These are phyloP conservation scores for Zootoca vivipara DNA, from an alignment of 2,113 vertebrate genomes.

Conservation along the genomic window DNA sequence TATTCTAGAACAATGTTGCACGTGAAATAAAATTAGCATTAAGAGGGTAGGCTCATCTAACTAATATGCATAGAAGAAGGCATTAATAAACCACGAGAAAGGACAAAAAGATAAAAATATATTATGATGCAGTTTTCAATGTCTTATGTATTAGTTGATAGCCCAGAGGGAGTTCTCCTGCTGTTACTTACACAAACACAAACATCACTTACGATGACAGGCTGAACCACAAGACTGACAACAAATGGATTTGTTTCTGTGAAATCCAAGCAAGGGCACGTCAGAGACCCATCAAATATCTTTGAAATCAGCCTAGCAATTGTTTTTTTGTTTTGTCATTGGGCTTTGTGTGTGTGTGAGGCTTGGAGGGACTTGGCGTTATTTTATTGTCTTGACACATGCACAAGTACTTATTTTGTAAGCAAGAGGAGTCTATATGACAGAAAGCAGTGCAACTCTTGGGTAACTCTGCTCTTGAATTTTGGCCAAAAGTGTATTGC, in stretches of 20 bases:
- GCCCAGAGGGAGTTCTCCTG: slow-evolving; percentile 50
- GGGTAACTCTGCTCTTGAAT: neutral
- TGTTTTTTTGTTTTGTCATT: neutral
- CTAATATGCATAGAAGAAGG: slow-evolving; percentile 40
- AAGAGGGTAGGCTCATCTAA: slow-evolving; percentile 33
- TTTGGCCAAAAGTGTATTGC: slow-evolving; percentile 10
- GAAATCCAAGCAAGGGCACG: slow-evolving; percentile 30
- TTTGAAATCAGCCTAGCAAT: slow-evolving; percentile 23
- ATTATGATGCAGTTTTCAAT: slow-evolving; percentile 52
- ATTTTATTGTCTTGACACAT: neutral
- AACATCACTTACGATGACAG: slow-evolving; percentile 51
- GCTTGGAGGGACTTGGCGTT: neutral
- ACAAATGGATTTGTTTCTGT: slow-evolving; percentile 40
- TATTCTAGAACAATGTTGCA: slow-evolving; percentile 41
- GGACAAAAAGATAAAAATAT: slow-evolving; percentile 44
- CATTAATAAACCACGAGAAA: slow-evolving; percentile 58
- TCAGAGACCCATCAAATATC: slow-evolving; percentile 11
- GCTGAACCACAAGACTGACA: slow-evolving; percentile 31
- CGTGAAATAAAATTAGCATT: slow-evolving; percentile 37
- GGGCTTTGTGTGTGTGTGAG: neutral
- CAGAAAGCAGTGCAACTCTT: neutral
- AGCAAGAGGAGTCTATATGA: neutral
- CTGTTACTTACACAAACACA: slow-evolving; percentile 58
- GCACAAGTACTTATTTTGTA: neutral
- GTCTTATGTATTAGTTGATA: slow-evolving; percentile 56